phyloP scores from a whole-genome alignment of 2,888 invertebrate genomes.

The Hypercompe scribonia region DNA sequence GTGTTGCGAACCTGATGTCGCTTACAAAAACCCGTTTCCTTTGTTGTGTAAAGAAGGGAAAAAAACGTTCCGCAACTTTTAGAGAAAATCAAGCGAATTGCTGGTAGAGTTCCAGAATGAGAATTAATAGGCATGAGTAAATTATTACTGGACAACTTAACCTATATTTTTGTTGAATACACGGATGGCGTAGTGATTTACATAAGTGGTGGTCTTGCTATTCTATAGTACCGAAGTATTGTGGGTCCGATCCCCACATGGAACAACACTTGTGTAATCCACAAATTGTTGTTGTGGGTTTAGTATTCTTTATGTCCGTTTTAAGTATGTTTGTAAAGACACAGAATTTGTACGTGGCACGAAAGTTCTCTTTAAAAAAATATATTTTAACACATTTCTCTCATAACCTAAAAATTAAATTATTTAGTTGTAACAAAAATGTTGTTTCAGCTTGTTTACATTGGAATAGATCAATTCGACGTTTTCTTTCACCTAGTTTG shows the following conservation, averaged over 20 bases:
- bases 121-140: constrained; percentile 58
- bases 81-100: constrained; percentile 68
- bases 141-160: constrained; percentile 35
- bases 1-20: constrained; percentile 49
- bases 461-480: not conserved
- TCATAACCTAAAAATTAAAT: constrained; percentile 12
- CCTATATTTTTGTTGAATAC: constrained; percentile 8
- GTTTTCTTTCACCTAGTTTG: not conserved
- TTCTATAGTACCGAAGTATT: too few relatives aligned
- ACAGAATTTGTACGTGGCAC: too few relatives aligned
- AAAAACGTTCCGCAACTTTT: constrained; percentile 60
- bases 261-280: too few relatives aligned
- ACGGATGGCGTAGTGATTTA: too few relatives aligned
- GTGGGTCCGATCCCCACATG: too few relatives aligned
- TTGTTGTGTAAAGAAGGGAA: constrained; percentile 68
- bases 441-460: not conserved
- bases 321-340: too few relatives aligned
- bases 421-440: constrained; percentile 16
- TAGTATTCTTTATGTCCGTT: too few relatives aligned
- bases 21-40: constrained; percentile 61
- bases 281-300: too few relatives aligned
- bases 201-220: too few relatives aligned
- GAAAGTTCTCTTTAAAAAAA: too few relatives aligned
- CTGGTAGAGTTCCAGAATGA: constrained; percentile 55
- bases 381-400: constrained; percentile 12